Evolutionary conservation across 2,113 vertebrate genomes (phyloP).

Genomic region (Rattus rattus): DNA sequence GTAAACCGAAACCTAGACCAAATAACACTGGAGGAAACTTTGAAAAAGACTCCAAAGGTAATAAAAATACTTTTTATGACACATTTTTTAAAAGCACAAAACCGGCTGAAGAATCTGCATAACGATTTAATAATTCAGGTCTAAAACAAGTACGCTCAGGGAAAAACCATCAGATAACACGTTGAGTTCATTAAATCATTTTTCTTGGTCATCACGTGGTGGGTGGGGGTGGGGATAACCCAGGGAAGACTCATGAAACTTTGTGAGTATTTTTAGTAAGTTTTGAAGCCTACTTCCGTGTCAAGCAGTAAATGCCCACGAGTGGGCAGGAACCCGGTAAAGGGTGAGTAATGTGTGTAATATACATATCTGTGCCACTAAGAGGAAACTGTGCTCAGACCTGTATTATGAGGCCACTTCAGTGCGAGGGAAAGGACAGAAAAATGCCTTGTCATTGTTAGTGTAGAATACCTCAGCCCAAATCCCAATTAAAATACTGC

Average conservation of each 20-base stretch:
- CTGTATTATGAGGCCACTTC: neutral
- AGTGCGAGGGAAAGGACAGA: neutral
- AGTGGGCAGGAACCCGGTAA: neutral
- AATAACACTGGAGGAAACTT: slow-evolving; percentile 62
- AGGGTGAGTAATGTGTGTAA: neutral
- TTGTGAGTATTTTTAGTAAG: neutral
- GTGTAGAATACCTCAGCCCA: neutral
- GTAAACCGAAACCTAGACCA: slow-evolving; percentile 60
- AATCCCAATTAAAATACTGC: slow-evolving; percentile 35
- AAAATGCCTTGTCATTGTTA: neutral
- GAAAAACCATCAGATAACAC: slow-evolving; percentile 48
- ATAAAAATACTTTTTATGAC: slow-evolving; percentile 65
- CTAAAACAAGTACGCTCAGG: slow-evolving; percentile 14
- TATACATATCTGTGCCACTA: neutral
- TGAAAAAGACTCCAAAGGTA: slow-evolving; percentile 63
- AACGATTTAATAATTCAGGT: slow-evolving; percentile 53
- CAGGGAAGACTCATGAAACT: neutral
- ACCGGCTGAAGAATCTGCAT: slow-evolving; percentile 17
- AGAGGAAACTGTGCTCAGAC: neutral
- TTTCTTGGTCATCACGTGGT: slow-evolving; percentile 20
- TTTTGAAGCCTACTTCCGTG: neutral
- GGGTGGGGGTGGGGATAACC: neutral
- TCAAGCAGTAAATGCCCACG: neutral
- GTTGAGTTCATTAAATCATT: slow-evolving; percentile 55
- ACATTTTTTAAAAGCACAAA: slow-evolving; percentile 27